Evolutionary conservation across 2,888 invertebrate species (phyloP).

Genomic region (Polyommatus icarus): DNA sequence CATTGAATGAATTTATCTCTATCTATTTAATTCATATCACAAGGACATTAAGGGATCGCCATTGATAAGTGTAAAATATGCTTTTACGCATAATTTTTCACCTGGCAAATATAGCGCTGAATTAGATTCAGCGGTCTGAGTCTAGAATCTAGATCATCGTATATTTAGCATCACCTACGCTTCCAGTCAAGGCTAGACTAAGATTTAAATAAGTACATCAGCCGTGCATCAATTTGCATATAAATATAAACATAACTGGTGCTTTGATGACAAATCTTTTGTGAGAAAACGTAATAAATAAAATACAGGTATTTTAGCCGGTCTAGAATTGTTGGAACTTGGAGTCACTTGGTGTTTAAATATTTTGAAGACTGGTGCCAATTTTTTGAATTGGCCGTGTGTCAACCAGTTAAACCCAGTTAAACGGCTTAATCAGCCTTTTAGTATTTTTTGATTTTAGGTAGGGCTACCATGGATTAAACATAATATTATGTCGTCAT

Average conservation of each 20-base stretch:
- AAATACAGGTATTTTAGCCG: no score
- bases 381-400: no score
- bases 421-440: no score
- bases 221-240: background rate
- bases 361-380: no score
- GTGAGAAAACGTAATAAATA: background rate
- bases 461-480: no score
- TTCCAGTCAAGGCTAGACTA: constrained; percentile 12
- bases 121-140: background rate
- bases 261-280: background rate
- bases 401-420: no score
- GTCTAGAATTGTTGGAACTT: no score
- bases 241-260: background rate
- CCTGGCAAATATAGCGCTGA: background rate
- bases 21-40: background rate
- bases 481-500: no score
- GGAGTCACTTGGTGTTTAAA: no score
- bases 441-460: no score
- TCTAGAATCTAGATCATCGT: constrained; percentile 9
- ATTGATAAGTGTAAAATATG: background rate
- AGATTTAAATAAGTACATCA: background rate
- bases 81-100: background rate
- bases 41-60: background rate
- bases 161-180: constrained; percentile 19
- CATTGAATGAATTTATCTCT: no score